Base-by-base conservation (phyloP, 2,113 vertebrate species). In the Hippotragus niger region DNA sequence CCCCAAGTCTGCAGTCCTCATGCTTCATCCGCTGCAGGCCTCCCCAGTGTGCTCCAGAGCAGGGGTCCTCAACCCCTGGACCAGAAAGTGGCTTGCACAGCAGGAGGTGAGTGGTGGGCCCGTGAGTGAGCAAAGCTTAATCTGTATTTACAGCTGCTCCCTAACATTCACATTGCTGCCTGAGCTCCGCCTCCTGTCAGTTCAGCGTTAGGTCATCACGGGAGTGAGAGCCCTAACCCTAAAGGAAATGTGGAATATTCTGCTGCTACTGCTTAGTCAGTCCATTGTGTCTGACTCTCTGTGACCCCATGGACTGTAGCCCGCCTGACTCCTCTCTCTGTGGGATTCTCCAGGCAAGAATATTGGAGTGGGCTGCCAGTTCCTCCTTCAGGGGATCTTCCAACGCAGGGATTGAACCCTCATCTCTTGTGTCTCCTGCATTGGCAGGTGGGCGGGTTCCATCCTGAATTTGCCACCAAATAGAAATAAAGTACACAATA, bases 371-470 rank as follows among this genome's bases (percentile, higher is more conserved):
- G 40, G 71, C 23, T 76, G 40, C 71, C 71, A 76, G 27, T 43
- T 43, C 6, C 6, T 76, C 11, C 71, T 76, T 13, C 5, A 76
- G 40, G 71, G 23, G 71, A 43, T 43, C 71, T 76, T 27, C 12
- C 0, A 0, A 76, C 0, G 36, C 40, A 76, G 71, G 40, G 40
- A 76, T 43, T 0, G 0, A 43, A 76, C 23, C 6, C 40, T 27
- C 40, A 4, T 76, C 40, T 76, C 71, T 76, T 8, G 6, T 76
- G 21, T 27, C 40, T 76, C 23, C 40, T 76, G 71, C 23, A 43
- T 27, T 43, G 71, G 71, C 23, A 43, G 71, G 21, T 0, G 6
- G 23, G 21, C 0, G 3, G 23, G 3, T 76, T 43, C 40, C 40
- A 76, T 27, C 23, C 40, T 76, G 71, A 76, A 13, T 43, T 76